Evolutionary conservation across 2,888 invertebrate genomes (phyloP).

Genomic region (Phengaris alcon): DNA sequence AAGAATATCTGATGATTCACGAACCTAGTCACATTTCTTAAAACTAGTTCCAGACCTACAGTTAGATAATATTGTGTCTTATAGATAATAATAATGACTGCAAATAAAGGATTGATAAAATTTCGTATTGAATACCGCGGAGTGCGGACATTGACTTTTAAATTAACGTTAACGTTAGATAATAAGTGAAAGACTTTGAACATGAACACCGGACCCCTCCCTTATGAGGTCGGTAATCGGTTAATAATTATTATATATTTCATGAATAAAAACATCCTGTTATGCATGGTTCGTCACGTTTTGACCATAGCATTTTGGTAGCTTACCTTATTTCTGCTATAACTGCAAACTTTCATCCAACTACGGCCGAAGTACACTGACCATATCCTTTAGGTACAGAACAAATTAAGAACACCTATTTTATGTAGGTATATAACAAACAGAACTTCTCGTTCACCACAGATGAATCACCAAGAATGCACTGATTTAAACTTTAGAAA

Average conservation of each 20-base stretch:
- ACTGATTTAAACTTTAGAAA: constrained; percentile 56
- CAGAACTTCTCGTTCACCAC: constrained; percentile 65
- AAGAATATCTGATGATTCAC: not conserved
- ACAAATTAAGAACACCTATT: constrained; percentile 56
- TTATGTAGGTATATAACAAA: constrained; percentile 53
- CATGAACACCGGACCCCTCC: not conserved
- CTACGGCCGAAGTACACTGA: constrained; percentile 49
- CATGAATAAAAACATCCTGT: not conserved
- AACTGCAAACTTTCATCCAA: constrained; percentile 5
- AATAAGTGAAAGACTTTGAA: not conserved
- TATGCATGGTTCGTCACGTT: constrained; percentile 4
- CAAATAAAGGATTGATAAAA: constrained; percentile 13
- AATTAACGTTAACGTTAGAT: not conserved
- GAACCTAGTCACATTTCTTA: not conserved
- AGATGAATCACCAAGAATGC: constrained; percentile 78
- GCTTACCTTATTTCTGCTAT: constrained; percentile 21
- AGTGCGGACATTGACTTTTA: constrained; percentile 6
- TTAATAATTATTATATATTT: not conserved
- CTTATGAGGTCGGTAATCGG: not conserved
- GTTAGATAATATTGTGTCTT: constrained; percentile 4
- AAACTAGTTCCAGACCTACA: not conserved
- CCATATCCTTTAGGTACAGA: constrained; percentile 57
- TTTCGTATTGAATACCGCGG: constrained; percentile 1
- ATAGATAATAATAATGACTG: constrained; percentile 5
- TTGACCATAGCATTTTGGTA: not conserved